Base-by-base conservation (phyloP, 2,113 vertebrate genomes). In the Mesocricetus auratus region DNA sequence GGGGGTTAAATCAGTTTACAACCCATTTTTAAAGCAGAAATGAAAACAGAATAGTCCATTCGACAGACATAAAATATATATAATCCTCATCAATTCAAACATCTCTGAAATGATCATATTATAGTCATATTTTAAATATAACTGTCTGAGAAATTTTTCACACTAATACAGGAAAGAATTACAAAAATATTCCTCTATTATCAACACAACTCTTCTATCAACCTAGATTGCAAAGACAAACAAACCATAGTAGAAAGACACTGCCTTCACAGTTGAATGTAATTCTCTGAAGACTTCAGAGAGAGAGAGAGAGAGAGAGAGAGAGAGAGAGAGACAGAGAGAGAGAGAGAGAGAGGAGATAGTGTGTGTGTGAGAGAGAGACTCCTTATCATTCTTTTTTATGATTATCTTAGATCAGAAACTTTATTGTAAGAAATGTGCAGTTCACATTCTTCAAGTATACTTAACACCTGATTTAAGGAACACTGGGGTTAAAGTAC, bases 131-230 rank as follows among this genome's bases (percentile, higher is more conserved):
- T 95, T 93, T 89, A n/a, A 4, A 24, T 21, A 3, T 77, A 36
- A 74, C 33, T 50, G 13, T 74, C 24, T 89, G 64, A 58, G 16
- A 15, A 22, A 53, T 56, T 21, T 11, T 78, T 39, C 11, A 22
- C 17, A 75, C 47, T 89, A 8, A 29, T 21, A 73, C 39, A 86
- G 1, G 22, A 31, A 86, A 64, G 56, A 3, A 66, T 2, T 29
- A 29, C n/a, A 22, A 91, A 64, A 82, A 81, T 5, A 86, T 19
- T 64, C 22, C 36, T 22, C 56, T 17, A 33, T 3, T 82, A 50
- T 21, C 11, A 42, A 66, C 0, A 0, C 3, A 89, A 7, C 4
- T 75, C 33, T 33, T 2, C 7, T 0, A 4, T 85, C 16, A 42
- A n/a, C 42, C 31, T 5, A 71, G 33, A 91, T 17, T 45, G 3